Conservation (phyloP, 2,888 invertebrate genomes). For the Deilephila porcellus region DNA sequence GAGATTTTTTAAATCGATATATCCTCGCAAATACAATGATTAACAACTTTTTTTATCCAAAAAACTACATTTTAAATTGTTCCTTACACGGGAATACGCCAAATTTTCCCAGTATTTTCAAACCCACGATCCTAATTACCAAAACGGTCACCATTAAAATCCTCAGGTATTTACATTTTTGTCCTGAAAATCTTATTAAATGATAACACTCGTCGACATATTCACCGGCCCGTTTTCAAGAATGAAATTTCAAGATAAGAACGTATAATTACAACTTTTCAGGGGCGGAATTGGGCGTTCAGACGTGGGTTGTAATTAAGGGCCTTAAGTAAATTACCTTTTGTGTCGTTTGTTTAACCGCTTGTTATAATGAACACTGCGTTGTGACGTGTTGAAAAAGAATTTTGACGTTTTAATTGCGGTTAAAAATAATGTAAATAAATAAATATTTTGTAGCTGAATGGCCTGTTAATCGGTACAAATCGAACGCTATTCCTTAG, state of each 20-base stretch:
- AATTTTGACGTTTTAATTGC: background rate
- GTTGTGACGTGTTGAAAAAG: background rate
- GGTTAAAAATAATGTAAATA: too few relatives aligned
- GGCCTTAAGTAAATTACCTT: background rate
- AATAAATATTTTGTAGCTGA: too few relatives aligned
- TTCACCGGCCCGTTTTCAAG: slow-evolving; percentile 15
- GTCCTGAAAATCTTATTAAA: slow-evolving; percentile 22
- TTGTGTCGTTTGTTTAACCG: slow-evolving; percentile 6
- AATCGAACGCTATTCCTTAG: too few relatives aligned
- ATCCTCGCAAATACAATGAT: too few relatives aligned
- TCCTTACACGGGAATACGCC: too few relatives aligned
- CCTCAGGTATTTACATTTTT: slow-evolving; percentile 11
- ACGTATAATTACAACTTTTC: slow-evolving; percentile 25
- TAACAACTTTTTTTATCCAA: too few relatives aligned
- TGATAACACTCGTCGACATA: slow-evolving; percentile 14
- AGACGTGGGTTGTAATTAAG: slow-evolving; percentile 3
- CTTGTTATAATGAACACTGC: background rate
- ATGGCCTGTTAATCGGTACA: too few relatives aligned
- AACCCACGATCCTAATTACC: too few relatives aligned
- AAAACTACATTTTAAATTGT: too few relatives aligned
- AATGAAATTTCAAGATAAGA: slow-evolving; percentile 32
- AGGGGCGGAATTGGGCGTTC: slow-evolving; percentile 6
- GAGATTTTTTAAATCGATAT: too few relatives aligned
- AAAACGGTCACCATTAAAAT: background rate
- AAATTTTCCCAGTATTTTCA: too few relatives aligned